phyloP scores from a whole-genome alignment of 2,113 vertebrate genomes.

The Eulemur rufifrons region DNA sequence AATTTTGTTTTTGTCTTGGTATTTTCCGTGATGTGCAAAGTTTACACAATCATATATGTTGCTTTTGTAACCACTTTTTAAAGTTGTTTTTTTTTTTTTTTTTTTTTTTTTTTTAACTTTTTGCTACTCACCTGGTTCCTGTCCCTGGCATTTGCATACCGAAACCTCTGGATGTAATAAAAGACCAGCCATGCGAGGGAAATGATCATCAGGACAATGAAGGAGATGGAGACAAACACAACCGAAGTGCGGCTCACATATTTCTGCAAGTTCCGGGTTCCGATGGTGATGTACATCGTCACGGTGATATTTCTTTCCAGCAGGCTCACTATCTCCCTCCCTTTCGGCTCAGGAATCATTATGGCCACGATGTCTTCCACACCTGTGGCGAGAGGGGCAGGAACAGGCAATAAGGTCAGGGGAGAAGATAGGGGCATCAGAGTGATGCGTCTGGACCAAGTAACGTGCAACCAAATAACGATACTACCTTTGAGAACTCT shows the following conservation, averaged over 20 bases:
- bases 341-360: slow-evolving; percentile 98
- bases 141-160: slow-evolving; percentile 97
- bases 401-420: no score
- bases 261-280: slow-evolving; percentile 98
- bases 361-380: slow-evolving; percentile 95
- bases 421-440: neutral
- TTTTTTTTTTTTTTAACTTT: neutral
- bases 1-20: neutral
- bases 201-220: slow-evolving; percentile 99
- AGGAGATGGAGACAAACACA: slow-evolving; percentile 99
- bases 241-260: slow-evolving; percentile 98
- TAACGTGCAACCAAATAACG: neutral
- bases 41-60: neutral
- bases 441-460: neutral
- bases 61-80: neutral
- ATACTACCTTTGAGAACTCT: neutral
- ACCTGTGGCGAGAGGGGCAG: slow-evolving; percentile 81
- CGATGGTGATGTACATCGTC: slow-evolving; percentile 94
- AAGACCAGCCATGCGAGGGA: slow-evolving; percentile 99
- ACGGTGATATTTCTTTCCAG: slow-evolving; percentile 92
- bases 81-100: neutral
- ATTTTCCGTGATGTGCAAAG: neutral
- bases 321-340: slow-evolving; percentile 92
- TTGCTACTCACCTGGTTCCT: slow-evolving; percentile 92
- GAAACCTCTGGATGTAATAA: slow-evolving; percentile 99